Evolutionary conservation across 2,888 invertebrate genomes (phyloP).

Genomic region (Dasysyrphus tricinctus): DNA sequence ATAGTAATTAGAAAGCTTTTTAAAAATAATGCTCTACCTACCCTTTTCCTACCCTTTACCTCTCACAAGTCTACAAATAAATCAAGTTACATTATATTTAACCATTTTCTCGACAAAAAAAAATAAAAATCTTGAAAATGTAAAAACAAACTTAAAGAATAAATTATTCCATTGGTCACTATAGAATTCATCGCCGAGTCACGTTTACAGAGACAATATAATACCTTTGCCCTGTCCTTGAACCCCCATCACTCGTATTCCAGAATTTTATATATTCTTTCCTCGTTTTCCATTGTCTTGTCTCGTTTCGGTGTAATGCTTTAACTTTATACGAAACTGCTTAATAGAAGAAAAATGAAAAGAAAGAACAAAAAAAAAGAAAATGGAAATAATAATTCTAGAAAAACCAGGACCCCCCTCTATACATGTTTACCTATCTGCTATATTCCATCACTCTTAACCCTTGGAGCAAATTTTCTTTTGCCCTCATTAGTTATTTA

Average conservation of each 20-base stretch:
- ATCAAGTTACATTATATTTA: constrained; percentile 21
- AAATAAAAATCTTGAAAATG: background rate
- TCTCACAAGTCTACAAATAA: background rate
- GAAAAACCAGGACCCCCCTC: constrained; percentile 38
- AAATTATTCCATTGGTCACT: constrained; percentile 27
- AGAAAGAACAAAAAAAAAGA: constrained; percentile 18
- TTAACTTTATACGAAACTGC: constrained; percentile 3
- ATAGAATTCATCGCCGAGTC: constrained; percentile 47
- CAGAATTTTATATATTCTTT: constrained; percentile 25
- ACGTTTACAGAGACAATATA: constrained; percentile 53
- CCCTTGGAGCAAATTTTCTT: constrained; percentile 41
- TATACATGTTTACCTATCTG: background rate
- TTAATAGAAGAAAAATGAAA: background rate
- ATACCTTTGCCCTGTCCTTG: constrained; percentile 69
- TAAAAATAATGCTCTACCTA: background rate
- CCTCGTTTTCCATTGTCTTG: constrained; percentile 33
- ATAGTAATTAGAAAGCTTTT: too few species aligned
- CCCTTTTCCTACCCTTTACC: background rate
- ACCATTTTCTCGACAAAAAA: background rate
- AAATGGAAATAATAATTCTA: constrained; percentile 21
- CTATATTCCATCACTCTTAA: constrained; percentile 27
- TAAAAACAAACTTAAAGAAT: constrained; percentile 27
- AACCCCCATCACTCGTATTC: constrained; percentile 42
- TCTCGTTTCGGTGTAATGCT: constrained; percentile 18
- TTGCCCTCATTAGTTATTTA: constrained; percentile 52